These are phyloP conservation scores for Sus cebifrons DNA, from an alignment of 2,797 vertebrate species.

Conservation along the genomic window DNA sequence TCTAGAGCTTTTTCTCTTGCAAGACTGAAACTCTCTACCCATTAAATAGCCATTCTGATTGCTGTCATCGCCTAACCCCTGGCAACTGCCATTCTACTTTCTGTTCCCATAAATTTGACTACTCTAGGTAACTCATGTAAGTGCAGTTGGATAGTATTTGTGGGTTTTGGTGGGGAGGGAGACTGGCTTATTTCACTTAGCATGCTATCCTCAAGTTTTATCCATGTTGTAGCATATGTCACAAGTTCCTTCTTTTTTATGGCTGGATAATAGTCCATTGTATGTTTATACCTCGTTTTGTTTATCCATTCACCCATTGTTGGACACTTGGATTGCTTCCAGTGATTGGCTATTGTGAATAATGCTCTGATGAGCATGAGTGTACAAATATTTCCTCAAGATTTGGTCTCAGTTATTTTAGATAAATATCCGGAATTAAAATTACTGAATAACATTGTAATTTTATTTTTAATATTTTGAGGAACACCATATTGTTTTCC, in stretches of 20 bases:
- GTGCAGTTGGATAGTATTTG: neutral
- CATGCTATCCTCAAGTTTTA: neutral
- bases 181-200: constrained; percentile 22
- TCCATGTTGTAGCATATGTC: neutral
- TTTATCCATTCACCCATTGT: neutral
- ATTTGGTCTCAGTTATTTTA: neutral
- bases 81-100: neutral
- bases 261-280: neutral
- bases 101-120: neutral
- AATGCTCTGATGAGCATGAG: neutral
- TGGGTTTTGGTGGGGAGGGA: neutral
- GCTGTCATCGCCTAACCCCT: neutral
- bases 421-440: neutral
- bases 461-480: constrained; percentile 26
- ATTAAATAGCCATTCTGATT: neutral
- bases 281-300: neutral
- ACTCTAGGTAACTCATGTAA: neutral
- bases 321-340: constrained; percentile 7
- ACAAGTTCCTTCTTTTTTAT: constrained; percentile 10
- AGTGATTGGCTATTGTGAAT: neutral
- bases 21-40: neutral
- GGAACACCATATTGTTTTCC: neutral
- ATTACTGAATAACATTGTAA: neutral
- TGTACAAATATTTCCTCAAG: neutral
- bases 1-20: neutral